These are phyloP conservation scores for Eulacestoma nigropectus DNA, from an alignment of 2,113 vertebrate species.

Conservation along the genomic window DNA sequence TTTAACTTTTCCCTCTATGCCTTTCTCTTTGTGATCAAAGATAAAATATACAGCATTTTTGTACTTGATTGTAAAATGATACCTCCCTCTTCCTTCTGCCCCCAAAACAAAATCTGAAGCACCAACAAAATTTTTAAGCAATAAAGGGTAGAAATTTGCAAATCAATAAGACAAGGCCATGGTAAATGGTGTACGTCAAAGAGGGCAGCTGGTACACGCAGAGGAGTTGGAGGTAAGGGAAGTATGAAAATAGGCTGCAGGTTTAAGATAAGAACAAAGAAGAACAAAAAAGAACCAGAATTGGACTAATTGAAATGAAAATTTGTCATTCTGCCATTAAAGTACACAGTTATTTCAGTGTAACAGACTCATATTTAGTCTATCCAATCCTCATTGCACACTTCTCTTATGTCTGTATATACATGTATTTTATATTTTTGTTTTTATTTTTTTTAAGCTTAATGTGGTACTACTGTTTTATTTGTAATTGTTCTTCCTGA, in stretches of 20 bases:
- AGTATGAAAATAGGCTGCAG: conserved; percentile 10
- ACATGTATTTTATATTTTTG: neutral
- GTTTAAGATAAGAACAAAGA: conserved; percentile 51
- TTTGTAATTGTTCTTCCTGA: neutral
- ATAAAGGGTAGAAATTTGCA: conserved; percentile 33
- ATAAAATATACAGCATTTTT: conserved; percentile 6
- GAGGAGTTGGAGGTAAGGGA: neutral
- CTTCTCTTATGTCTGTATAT: neutral
- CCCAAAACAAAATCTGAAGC: neutral
- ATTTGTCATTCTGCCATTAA: neutral
- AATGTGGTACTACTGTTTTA: neutral
- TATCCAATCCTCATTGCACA: neutral
- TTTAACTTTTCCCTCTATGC: conserved; percentile 28
- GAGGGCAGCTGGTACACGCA: neutral
- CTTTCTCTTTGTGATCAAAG: conserved; percentile 43
- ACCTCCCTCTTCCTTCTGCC: neutral
- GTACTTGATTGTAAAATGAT: neutral
- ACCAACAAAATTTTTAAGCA: neutral
- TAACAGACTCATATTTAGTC: neutral
- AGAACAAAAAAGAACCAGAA: neutral
- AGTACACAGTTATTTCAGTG: conserved; percentile 15
- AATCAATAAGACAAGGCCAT: neutral
- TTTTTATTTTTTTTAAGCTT: neutral
- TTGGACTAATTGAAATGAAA: conserved; percentile 22
- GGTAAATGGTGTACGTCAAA: neutral